Evolutionary conservation across 64 coral and sea anemone genomes (phyloP), one percentile per base, ranked within the genome.

Genomic region (Pocillopora verrucosa): DNA sequence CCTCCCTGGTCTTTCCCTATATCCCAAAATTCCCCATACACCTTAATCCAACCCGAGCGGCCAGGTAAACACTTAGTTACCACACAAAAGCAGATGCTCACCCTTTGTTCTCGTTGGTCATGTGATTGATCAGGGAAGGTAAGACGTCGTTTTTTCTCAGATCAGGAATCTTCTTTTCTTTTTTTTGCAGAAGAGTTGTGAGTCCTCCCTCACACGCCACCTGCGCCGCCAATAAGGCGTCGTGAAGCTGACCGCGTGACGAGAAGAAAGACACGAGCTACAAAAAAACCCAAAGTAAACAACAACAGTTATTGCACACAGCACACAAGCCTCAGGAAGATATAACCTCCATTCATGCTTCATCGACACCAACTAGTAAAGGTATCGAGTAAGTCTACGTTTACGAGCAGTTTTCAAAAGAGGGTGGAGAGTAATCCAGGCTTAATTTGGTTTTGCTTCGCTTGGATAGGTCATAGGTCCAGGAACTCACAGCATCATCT

Each of bases 251-350:
- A 62, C 93, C 90, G 81, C 91, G 96, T 57, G 90, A 90, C 22
- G 90, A 86, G 72, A 89, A 99, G 67, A 99, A 99, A 62, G 88
- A 72, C 64, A 95, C 94, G 12, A 99, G 74, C 96, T 99, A 73
- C 65, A 92, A 85, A 10, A 24, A 16, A 92, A 72, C 13, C 22
- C 70, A 19, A n/a, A 76, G 11, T 16, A 16, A 73, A 86, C 16
- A n/a, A 13, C 14, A 81, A 41, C 12, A 67, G 4, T 25, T 25
- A 24, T 24, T 11, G 22, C 12, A n/a, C 20, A 24, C 25, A 24
- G 10, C n/a, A 25, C 11, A 70, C 11, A 26, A 70, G 22, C n/a
- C 4, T 24, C 3, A 25, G 12, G 22, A 70, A 13, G 2, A 17
- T 15, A 63, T 15, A 63, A 63, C 41, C 41, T 51, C 41, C 7